These are phyloP conservation scores for Dicrurus megarhynchus DNA, from an alignment of 2,113 vertebrate species.

Conservation along the genomic window DNA sequence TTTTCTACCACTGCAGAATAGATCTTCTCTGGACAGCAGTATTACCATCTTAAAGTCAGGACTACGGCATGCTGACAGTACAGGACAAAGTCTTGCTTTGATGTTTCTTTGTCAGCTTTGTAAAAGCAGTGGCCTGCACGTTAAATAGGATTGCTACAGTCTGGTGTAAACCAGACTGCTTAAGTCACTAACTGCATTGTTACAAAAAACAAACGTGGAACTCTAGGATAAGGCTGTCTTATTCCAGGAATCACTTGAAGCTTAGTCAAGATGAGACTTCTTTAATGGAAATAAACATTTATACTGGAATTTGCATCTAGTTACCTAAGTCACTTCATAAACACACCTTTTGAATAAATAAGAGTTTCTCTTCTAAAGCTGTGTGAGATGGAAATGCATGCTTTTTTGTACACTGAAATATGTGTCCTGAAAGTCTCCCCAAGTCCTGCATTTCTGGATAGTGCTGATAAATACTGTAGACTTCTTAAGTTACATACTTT, in stretches of 20 bases:
- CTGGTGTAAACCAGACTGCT: neutral
- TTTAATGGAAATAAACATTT: neutral
- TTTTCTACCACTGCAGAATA: neutral
- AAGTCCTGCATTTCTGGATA: neutral
- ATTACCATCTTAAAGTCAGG: neutral
- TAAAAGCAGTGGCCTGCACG: neutral
- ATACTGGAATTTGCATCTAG: neutral
- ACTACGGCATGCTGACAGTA: neutral
- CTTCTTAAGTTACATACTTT: neutral
- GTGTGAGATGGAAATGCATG: neutral
- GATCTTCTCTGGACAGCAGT: neutral
- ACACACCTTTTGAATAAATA: neutral
- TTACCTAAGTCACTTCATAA: neutral
- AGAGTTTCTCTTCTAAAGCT: neutral
- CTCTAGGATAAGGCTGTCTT: neutral
- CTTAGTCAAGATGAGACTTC: neutral
- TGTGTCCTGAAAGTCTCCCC: neutral
- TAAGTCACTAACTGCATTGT: neutral
- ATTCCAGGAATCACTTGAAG: neutral
- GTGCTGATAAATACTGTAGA: neutral
- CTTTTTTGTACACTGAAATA: neutral
- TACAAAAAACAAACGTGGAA: neutral
- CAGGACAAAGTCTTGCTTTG: neutral
- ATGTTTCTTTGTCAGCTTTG: neutral
- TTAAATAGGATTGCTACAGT: neutral